Base-by-base conservation (phyloP, 2,888 invertebrate species). In the Protodeltote pygarga region DNA sequence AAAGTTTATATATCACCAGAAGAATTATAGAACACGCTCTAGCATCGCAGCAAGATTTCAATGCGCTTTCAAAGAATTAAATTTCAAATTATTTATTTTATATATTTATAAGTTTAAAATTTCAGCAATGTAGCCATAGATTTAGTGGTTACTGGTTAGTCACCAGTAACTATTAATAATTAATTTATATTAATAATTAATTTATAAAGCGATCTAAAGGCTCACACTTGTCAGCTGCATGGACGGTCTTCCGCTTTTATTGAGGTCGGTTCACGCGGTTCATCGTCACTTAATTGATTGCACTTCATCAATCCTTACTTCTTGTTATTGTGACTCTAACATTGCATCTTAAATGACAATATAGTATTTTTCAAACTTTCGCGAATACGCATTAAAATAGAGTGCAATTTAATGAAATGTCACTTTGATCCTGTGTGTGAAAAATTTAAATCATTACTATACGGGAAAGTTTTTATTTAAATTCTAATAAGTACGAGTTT, bases 221-320 rank as follows among this genome's bases (percentile, higher is more conserved):
- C 29, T 38, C 39, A 28, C 39, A 21, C 47, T 53, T 52, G 46
- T 53, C 53, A 51, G 44, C 50, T 50, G 60, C 59, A 42, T 46
- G 51, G 47, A 40, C 47, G 59, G 65, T 72, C 86, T 87, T 87
- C 87, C 87, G 83, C 65, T 61, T 83, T 64, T 77, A 87, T 79
- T 73, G 82, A 82, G 87, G 87, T 70, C 86, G 73, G 79, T 79
- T 81, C 83, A 83, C 42, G 53, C 53, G 72, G 81, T 81, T 81
- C 85, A 83, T 71, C 73, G 70, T 70, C 71, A 65, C 71, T 71
- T 49, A 52, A 65, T 65, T 70, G 54, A 61, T 63, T 63, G 55
- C 60, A 50, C 52, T 69, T 33, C 58, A 62, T 55, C 51, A 49
- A 46, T 65, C 47, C 45, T 51, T 33, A 65, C 50, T 57, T 39